Percentiles rank a stretch among this genome's conserved stretches.
Evolutionary conservation across 1,140 invertebrate genomes (phyloP).

Genomic region (Philaenus spumarius): DNA sequence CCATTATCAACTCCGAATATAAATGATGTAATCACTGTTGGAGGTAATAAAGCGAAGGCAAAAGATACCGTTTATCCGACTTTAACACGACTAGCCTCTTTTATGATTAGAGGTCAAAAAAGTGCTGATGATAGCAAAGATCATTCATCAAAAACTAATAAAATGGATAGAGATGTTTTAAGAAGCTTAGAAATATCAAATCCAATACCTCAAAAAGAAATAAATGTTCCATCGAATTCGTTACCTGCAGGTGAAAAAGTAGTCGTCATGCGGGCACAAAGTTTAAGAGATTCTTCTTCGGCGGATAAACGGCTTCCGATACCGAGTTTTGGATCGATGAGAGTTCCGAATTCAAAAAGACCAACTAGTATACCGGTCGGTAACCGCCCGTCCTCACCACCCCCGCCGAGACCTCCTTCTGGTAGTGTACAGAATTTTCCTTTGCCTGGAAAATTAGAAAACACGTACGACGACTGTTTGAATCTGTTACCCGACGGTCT

Average conservation of each 20-base stretch:
- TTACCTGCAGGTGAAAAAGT: slow-evolving; percentile 42
- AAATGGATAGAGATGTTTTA: slow-evolving; percentile 57
- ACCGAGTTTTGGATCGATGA: slow-evolving; percentile 74
- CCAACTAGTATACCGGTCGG: slow-evolving; percentile 59
- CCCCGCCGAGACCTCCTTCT: slow-evolving; percentile 51
- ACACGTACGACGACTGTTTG: slow-evolving; percentile 66
- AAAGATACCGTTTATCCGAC: slow-evolving; percentile 27
- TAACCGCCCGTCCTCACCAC: slow-evolving; percentile 54
- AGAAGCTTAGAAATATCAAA: slow-evolving; percentile 72
- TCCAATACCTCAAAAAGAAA: slow-evolving; percentile 64
- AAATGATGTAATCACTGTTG: slow-evolving; percentile 1
- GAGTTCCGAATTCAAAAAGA: slow-evolving; percentile 53
- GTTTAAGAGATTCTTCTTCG: slow-evolving; percentile 53
- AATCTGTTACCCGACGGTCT: slow-evolving; percentile 47
- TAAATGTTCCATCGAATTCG: slow-evolving; percentile 47
- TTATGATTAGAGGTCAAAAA: slow-evolving; percentile 52
- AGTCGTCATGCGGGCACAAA: slow-evolving; percentile 64
- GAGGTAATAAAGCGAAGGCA: not conserved
- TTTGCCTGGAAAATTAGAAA: slow-evolving; percentile 36
- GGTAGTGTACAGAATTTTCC: slow-evolving; percentile 46
- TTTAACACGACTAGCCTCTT: slow-evolving; percentile 67
- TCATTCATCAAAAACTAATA: slow-evolving; percentile 18
- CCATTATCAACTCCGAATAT: slow-evolving; percentile 12
- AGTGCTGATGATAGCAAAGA: slow-evolving; percentile 6
- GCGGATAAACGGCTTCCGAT: slow-evolving; percentile 47